Evolutionary conservation across 1,140 invertebrate species (phyloP), one percentile per base, ranked within the genome.

Genomic region (Psilanteris sp.): DNA sequence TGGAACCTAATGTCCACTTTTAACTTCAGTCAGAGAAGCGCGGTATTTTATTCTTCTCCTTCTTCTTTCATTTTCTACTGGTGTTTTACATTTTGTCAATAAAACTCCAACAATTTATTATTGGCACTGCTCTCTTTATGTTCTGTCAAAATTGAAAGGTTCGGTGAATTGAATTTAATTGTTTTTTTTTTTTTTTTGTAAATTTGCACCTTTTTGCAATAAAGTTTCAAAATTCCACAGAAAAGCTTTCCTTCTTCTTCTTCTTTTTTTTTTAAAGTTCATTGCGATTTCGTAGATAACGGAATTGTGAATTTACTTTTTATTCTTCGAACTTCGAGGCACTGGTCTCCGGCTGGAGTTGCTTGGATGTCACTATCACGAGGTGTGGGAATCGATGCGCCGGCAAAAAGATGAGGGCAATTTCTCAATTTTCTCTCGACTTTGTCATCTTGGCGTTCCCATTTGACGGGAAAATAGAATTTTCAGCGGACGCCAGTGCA

Each of bases 361-460:
- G 52, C 62, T 54, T 26, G 55, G 67, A 75, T 72, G 59, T 41
- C 74, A 72, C 76, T 77, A 78, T 77, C 62, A 48, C 16, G 15
- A 3, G 39, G 31, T 8, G 37, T 29, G 37, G 29, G 24, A 31
- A 36, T 14, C 54, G 39, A 44, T 37, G 27, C 1, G 4, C 3
- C 14, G 20, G 13, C 18, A 32, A 46, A 67, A 76, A 66, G 68
- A 73, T 76, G 76, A 82, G 81, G 82, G 84, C 85, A 88, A 88
- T 88, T 88, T 88, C 83, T 83, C 86, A 87, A 88, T 88, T 88
- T 88, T 85, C 78, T 81, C 78, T 72, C 70, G 84, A 87, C 87
- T 87, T 88, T 88, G 86, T 87, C 87, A 88, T 87, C 82, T 86
- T 86, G 86, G 84, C 85, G 85, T 86, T 82, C 80, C 83, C 83